phyloP scores from a whole-genome alignment of 2,888 invertebrate genomes.

The Heliconius sara region DNA sequence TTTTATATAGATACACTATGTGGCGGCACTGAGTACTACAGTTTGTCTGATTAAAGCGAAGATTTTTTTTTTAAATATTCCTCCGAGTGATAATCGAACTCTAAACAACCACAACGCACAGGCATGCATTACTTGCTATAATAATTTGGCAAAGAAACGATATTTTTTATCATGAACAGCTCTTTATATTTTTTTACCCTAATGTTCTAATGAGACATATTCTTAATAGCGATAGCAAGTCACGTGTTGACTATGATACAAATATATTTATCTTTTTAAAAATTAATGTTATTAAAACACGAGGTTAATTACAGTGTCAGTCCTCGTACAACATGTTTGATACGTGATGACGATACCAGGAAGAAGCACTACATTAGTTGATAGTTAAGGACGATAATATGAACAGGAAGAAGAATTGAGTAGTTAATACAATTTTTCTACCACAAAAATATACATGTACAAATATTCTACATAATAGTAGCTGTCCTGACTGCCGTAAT shows the following conservation, averaged over 20 bases:
- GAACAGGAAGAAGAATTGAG: neutral
- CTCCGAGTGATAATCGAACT: neutral
- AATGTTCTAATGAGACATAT: neutral
- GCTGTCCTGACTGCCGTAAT: neutral
- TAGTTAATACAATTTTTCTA: neutral
- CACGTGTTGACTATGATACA: slow-evolving; percentile 17
- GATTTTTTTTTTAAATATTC: too few species aligned
- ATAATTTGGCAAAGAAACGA: neutral
- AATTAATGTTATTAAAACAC: slow-evolving; percentile 9
- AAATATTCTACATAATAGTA: too few species aligned
- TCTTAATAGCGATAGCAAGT: slow-evolving; percentile 16
- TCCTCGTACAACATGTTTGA: neutral
- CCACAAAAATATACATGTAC: neutral
- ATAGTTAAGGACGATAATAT: neutral
- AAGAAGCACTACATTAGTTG: neutral
- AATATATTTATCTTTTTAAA: slow-evolving; percentile 13
- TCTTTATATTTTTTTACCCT: neutral
- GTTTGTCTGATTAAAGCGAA: too few species aligned
- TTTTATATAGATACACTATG: too few species aligned
- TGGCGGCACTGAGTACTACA: too few species aligned
- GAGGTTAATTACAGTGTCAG: slow-evolving; percentile 14
- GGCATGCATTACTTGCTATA: neutral
- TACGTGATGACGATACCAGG: neutral
- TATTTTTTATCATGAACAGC: neutral
- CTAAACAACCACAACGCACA: neutral